These are phyloP conservation scores for Cyclophora punctaria DNA, from an alignment of 2,888 invertebrate genomes.

Conservation along the genomic window DNA sequence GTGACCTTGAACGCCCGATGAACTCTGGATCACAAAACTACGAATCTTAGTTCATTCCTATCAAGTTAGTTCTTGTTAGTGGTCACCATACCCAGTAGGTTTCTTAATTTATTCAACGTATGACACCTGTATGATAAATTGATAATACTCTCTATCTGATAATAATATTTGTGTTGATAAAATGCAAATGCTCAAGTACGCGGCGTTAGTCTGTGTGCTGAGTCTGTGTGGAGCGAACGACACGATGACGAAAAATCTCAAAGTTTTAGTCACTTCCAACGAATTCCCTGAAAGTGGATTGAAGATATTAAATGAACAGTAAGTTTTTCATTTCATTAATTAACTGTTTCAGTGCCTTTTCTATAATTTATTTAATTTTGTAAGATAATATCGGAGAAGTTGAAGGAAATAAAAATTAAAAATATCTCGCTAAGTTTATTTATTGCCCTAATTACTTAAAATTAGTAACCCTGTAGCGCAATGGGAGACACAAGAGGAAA, in stretches of 20 bases:
- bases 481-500: no score
- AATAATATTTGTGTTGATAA: background rate
- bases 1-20: slow-evolving; percentile 6
- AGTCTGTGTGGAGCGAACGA: slow-evolving; percentile 27
- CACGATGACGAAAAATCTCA: slow-evolving; percentile 62
- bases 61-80: no score
- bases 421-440: no score
- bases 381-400: no score
- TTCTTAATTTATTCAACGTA: background rate
- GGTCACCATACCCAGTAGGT: no score
- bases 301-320: slow-evolving; percentile 78
- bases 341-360: background rate
- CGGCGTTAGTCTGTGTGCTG: slow-evolving; percentile 6
- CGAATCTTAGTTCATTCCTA: no score
- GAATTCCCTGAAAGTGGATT: slow-evolving; percentile 80
- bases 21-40: background rate
- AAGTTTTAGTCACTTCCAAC: slow-evolving; percentile 82
- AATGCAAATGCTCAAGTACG: slow-evolving; percentile 1
- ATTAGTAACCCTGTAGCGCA: no score
- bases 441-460: no score
- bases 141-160: background rate
- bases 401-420: no score
- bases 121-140: background rate
- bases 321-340: slow-evolving; percentile 38
- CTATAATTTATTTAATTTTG: no score